phyloP scores from a whole-genome alignment of 2,113 vertebrate genomes.

The western clawed frog (Xenopus tropicalis) region DNA sequence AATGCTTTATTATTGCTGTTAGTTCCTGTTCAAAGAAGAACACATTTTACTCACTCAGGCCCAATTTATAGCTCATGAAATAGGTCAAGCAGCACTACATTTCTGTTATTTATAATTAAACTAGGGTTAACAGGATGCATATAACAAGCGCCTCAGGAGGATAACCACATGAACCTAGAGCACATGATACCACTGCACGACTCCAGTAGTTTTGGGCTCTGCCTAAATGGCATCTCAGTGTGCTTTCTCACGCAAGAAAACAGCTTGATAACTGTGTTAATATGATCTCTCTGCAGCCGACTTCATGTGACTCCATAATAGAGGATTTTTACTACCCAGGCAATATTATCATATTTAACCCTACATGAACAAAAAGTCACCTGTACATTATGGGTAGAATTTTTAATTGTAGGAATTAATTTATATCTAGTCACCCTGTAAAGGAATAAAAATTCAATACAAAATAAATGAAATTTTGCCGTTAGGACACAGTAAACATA shows the following conservation, averaged over 20 bases:
- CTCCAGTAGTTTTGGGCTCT: slow-evolving; percentile 62
- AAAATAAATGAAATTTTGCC: no score
- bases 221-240: slow-evolving; percentile 62
- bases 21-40: slow-evolving; percentile 47
- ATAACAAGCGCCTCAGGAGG: slow-evolving; percentile 60
- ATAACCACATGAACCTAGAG: slow-evolving; percentile 52
- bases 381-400: no score
- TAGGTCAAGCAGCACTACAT: slow-evolving; percentile 60
- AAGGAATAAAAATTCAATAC: no score
- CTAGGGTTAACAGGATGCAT: slow-evolving; percentile 63
- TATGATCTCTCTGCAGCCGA: slow-evolving; percentile 53
- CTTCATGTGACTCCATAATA: slow-evolving; percentile 38
- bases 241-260: slow-evolving; percentile 63
- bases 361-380: no score
- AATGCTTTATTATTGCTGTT: no score
- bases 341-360: neutral
- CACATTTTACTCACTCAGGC: slow-evolving; percentile 42
- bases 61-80: slow-evolving; percentile 50
- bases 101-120: slow-evolving; percentile 55
- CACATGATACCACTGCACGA: slow-evolving; percentile 60
- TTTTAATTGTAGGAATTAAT: no score
- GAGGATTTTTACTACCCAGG: neutral
- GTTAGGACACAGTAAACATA: no score
- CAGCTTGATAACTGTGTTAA: slow-evolving; percentile 56
- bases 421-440: no score